Conservation (phyloP, 2,797 vertebrate species). For the Xenops minutus region DNA sequence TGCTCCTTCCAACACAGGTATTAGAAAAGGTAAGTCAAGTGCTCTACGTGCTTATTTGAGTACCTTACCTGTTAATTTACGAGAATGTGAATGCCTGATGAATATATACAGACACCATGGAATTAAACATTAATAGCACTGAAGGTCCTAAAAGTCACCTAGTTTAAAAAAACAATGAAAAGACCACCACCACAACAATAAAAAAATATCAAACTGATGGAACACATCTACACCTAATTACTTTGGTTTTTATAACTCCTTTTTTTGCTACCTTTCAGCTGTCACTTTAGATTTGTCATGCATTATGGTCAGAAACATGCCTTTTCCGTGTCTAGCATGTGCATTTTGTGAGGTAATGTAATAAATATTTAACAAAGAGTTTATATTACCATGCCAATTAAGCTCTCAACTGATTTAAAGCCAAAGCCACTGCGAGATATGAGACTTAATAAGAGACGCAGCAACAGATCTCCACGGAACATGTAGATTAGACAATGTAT, state of each 20-base stretch:
- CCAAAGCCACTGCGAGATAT: not conserved
- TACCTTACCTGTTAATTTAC: not conserved
- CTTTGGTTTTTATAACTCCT: not conserved
- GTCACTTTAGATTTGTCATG: not conserved
- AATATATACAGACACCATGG: not conserved
- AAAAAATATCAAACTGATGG: not conserved
- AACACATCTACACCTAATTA: not conserved
- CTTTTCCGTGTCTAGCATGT: not conserved
- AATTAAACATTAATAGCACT: not conserved
- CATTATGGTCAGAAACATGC: not conserved
- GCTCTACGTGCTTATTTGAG: not conserved
- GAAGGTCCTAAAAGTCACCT: not conserved
- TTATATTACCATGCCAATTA: slow-evolving; percentile 54
- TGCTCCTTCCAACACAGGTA: not conserved
- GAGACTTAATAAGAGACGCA: not conserved
- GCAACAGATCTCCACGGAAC: not conserved
- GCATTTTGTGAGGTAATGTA: slow-evolving; percentile 12
- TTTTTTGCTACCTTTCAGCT: slow-evolving; percentile 12
- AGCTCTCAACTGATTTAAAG: slow-evolving; percentile 52
- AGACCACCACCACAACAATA: no score
- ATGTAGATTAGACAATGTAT: not conserved
- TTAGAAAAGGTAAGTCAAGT: not conserved
- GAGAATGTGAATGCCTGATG: not conserved
- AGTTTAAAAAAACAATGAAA: not conserved
- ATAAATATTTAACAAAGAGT: slow-evolving; percentile 62